Evolutionary conservation across 2,888 invertebrate genomes (phyloP), one percentile per base, ranked within the genome.

Genomic region (Sthenelais limicola): DNA sequence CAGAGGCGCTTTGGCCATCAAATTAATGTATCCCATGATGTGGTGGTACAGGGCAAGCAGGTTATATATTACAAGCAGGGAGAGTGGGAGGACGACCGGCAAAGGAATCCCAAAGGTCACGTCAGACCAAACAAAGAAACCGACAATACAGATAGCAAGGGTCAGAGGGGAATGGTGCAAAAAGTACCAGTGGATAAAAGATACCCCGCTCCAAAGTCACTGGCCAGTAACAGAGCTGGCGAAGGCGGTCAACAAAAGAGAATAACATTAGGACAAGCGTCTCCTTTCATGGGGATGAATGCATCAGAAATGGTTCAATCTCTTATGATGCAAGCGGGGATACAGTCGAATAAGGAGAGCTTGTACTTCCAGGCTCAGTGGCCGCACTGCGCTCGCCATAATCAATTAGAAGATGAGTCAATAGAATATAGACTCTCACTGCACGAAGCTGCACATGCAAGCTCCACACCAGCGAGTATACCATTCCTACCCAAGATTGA

Each of bases 341-440:
- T 62, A 18, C 26, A 26, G 2, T 35, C n/a, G 9, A 24, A 4
- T 15, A 18, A 28, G 62, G 62, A 33, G 3, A 24, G 62, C 24
- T 21, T 62, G 38, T 62, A 62, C 38, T 35, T 24, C n/a, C 38
- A 62, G 12, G 62, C 62, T 9, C 62, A 62, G 38, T 62, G 62
- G 62, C 35, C 62, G 26, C 62, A 62, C 62, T 62, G 62, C 38
- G 21, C 9, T 1, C 62, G 28, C 24, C 62, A 62, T 35, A n/a
- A 21, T 2, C n/a, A 26, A 7, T 24, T 24, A 3, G 33, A 56
- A 35, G 62, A 35, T 3, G 62, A 62, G 62, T 38, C 38, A 9
- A 62, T 62, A 15, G 62, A 62, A 28, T 62, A 38, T 9, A 3
- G 62, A 15, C 38, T 62, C 1, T 7, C 9, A 2, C 38, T 9